These are phyloP conservation scores for Polyommatus iphigenia DNA, from an alignment of 2,888 invertebrate genomes.

Conservation along the genomic window DNA sequence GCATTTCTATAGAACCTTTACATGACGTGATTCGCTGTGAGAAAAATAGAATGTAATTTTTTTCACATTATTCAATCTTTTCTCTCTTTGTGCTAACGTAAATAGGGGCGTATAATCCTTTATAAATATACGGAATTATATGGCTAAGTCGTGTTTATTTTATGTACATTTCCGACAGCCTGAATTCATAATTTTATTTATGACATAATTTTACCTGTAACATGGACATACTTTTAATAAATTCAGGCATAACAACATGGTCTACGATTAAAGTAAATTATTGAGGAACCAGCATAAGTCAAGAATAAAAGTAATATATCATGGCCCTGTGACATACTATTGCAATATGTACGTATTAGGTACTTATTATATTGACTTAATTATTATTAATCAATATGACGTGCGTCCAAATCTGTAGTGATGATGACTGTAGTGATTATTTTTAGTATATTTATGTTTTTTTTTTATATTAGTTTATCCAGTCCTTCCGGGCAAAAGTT, in stretches of 20 bases:
- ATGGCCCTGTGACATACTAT: too few relatives aligned
- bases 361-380: too few relatives aligned
- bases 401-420: too few relatives aligned
- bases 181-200: background rate
- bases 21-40: conserved; percentile 35
- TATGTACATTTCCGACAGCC: background rate
- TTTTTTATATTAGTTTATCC: too few relatives aligned
- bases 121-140: background rate
- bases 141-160: background rate
- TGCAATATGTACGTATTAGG: too few relatives aligned
- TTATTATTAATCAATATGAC: too few relatives aligned
- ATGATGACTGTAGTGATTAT: too few relatives aligned
- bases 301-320: too few relatives aligned
- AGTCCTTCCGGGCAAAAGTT: too few relatives aligned
- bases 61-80: conserved; percentile 26
- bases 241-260: background rate
- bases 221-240: background rate
- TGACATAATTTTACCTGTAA: background rate
- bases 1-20: conserved; percentile 45
- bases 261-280: background rate
- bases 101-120: conserved; percentile 17
- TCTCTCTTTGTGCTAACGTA: conserved; percentile 16
- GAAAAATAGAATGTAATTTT: conserved; percentile 35
- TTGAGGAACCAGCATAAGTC: background rate
- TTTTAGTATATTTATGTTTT: too few relatives aligned